phyloP scores from a whole-genome alignment of 2,888 invertebrate species.

The Synergus laeviventris region DNA sequence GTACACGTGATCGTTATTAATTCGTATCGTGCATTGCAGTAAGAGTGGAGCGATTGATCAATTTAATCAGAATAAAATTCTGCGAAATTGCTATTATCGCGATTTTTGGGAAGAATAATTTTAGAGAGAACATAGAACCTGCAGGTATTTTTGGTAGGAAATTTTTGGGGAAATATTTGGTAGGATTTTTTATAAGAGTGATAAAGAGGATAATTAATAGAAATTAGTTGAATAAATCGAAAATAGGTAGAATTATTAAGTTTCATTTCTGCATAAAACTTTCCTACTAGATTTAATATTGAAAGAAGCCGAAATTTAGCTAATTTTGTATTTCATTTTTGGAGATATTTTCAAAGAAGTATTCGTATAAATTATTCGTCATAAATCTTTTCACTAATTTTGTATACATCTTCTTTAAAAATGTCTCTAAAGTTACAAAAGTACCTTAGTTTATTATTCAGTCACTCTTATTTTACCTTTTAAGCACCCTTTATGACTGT shows the following conservation, averaged over 20 bases:
- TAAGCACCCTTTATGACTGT: neutral
- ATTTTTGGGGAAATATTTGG: neutral
- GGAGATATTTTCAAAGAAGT: neutral
- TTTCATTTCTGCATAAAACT: neutral
- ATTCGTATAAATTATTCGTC: no score
- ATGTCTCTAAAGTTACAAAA: neutral
- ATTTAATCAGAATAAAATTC: neutral
- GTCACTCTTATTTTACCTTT: neutral
- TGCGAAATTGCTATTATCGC: neutral
- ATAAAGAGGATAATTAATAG: neutral
- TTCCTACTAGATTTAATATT: neutral
- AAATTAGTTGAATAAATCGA: neutral
- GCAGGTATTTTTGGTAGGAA: neutral
- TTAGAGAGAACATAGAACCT: neutral
- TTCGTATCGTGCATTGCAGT: neutral
- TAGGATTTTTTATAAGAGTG: neutral
- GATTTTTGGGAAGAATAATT: neutral
- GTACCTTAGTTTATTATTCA: neutral
- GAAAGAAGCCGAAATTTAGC: neutral
- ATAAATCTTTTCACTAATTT: no score
- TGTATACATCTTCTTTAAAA: neutral
- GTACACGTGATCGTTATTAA: neutral
- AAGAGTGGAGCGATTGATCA: constrained; percentile 37
- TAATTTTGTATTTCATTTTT: neutral
- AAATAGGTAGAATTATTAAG: neutral